These are phyloP conservation scores for Willowsia nigromaculata DNA, from an alignment of 2,888 invertebrate species.

Conservation along the genomic window DNA sequence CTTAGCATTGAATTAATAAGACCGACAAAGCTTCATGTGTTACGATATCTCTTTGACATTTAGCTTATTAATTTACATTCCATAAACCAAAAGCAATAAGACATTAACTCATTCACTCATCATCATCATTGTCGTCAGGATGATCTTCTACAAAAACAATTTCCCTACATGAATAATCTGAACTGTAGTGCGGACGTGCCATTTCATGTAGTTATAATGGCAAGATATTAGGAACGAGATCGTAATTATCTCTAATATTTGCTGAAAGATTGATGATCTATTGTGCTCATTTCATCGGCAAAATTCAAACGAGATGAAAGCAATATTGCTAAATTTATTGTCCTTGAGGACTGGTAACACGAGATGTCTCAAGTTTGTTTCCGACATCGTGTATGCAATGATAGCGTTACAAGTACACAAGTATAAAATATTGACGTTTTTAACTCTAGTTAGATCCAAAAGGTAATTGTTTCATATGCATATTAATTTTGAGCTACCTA, in stretches of 20 bases:
- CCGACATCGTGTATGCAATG: background rate
- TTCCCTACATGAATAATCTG: no score
- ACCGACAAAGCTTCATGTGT: constrained; percentile 13
- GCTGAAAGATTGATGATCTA: constrained; percentile 9
- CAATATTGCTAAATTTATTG: background rate
- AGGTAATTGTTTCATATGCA: no score
- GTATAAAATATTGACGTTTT: no score
- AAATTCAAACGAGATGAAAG: background rate
- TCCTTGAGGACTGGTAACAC: background rate
- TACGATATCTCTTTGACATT: background rate
- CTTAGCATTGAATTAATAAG: constrained; percentile 1
- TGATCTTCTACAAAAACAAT: no score
- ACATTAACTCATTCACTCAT: no score
- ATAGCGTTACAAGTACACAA: background rate
- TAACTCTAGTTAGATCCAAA: no score
- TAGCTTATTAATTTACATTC: background rate
- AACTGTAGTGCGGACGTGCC: no score
- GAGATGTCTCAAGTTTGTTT: background rate
- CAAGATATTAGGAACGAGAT: background rate
- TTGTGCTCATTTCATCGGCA: constrained; percentile 22
- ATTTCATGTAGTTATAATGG: background rate
- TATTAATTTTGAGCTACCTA: no score
- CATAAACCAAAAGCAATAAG: background rate
- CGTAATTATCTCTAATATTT: background rate
- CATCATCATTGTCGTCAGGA: no score